Conservation (phyloP, 2,888 invertebrate species). For the Patella pellucida region DNA sequence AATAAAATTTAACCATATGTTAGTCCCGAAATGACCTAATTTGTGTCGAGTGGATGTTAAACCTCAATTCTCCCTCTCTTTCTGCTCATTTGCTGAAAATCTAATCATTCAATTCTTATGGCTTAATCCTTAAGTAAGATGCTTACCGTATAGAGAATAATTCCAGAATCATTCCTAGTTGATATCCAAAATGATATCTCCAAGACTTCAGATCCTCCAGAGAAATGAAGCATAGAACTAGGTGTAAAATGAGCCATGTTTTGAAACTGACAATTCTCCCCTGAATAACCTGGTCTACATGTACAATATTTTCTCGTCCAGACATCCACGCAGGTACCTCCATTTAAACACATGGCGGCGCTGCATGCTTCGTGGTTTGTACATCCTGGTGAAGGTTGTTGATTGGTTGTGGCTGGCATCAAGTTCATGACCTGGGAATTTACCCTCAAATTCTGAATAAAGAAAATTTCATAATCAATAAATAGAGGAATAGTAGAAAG, state of each 20-base stretch:
- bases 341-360: slow-evolving; percentile 73
- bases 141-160: slow-evolving; percentile 62
- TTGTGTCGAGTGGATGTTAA: too few species aligned
- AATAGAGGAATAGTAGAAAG: too few species aligned
- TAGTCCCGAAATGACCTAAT: too few species aligned
- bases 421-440: slow-evolving; percentile 50
- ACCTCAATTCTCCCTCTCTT: too few species aligned
- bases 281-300: slow-evolving; percentile 54
- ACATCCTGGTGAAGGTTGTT: slow-evolving; percentile 86
- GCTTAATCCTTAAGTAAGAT: too few species aligned
- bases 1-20: too few species aligned
- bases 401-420: slow-evolving; percentile 62
- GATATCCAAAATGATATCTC: slow-evolving; percentile 49
- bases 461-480: neutral
- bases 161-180: slow-evolving; percentile 41
- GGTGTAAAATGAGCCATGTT: slow-evolving; percentile 52
- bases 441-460: slow-evolving; percentile 51
- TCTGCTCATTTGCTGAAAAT: too few species aligned
- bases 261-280: slow-evolving; percentile 48
- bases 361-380: slow-evolving; percentile 92
- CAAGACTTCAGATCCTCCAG: slow-evolving; percentile 36
- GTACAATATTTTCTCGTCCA: slow-evolving; percentile 56
- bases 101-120: too few species aligned
- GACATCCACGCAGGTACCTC: slow-evolving; percentile 61
- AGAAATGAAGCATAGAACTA: slow-evolving; percentile 52